Evolutionary conservation across 2,888 invertebrate species (phyloP).

Genomic region (Nasonia oneida): DNA sequence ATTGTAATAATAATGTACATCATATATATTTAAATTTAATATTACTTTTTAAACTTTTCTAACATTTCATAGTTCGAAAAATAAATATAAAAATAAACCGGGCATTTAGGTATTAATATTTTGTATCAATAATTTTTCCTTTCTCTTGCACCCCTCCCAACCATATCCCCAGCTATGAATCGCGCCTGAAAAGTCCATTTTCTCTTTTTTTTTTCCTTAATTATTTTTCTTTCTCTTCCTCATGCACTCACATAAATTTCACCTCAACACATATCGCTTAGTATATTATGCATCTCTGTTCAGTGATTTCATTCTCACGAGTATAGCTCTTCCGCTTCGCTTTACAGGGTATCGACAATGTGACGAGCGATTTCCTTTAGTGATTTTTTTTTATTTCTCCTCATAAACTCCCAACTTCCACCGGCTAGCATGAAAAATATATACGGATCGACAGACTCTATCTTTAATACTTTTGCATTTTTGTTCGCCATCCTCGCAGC

Average conservation of each 20-base stretch:
- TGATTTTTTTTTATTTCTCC: conserved; percentile 36
- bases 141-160: conserved; percentile 51
- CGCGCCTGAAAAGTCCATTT: conserved; percentile 62
- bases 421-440: conserved; percentile 64
- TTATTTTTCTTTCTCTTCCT: conserved; percentile 55
- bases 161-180: conserved; percentile 19
- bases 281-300: conserved; percentile 48
- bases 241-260: conserved; percentile 54
- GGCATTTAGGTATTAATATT: conserved; percentile 80
- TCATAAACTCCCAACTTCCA: conserved; percentile 40
- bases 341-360: conserved; percentile 64
- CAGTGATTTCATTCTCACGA: conserved; percentile 43
- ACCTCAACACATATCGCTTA: conserved; percentile 34
- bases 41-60: conserved; percentile 79
- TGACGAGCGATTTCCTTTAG: conserved; percentile 63
- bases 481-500: conserved; percentile 33
- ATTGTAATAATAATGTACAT: conserved; percentile 67
- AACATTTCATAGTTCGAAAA: conserved; percentile 78
- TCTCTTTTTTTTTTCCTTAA: conserved; percentile 54
- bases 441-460: conserved; percentile 61
- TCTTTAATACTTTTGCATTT: conserved; percentile 62
- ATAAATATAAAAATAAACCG: conserved; percentile 80
- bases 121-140: conserved; percentile 77
- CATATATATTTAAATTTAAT: conserved; percentile 76
- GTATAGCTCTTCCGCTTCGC: conserved; percentile 50